phyloP scores from a whole-genome alignment of 2,113 vertebrate genomes.

The Coreoperca whiteheadi region DNA sequence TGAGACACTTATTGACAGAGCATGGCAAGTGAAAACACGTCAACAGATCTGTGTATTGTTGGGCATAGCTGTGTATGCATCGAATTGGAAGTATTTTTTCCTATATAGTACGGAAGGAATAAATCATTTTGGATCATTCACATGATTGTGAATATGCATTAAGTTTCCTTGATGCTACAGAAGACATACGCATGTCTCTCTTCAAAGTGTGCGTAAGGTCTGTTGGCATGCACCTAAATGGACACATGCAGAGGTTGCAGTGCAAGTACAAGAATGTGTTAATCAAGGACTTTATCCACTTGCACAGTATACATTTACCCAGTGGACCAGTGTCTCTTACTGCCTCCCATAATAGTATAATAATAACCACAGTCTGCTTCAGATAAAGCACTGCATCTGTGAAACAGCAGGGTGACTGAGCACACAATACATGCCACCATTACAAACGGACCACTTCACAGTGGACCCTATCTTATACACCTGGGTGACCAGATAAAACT shows the following conservation, averaged over 20 bases:
- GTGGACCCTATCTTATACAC: slow-evolving; percentile 70
- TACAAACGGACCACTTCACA: slow-evolving; percentile 71
- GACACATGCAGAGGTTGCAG: slow-evolving; percentile 6
- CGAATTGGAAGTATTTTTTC: slow-evolving; percentile 3
- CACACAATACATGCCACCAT: slow-evolving; percentile 73
- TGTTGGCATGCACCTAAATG: slow-evolving; percentile 17
- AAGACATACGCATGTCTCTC: neutral
- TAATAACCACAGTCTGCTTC: slow-evolving; percentile 68
- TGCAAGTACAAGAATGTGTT: slow-evolving; percentile 33
- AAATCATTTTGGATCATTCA: neutral
- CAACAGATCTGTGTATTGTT: neutral
- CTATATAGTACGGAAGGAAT: neutral
- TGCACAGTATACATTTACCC: slow-evolving; percentile 57
- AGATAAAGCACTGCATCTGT: slow-evolving; percentile 77
- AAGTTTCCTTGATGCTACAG: neutral
- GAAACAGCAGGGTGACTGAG: slow-evolving; percentile 76
- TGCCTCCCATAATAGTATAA: slow-evolving; percentile 38
- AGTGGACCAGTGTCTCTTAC: slow-evolving; percentile 65
- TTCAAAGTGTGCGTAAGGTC: neutral
- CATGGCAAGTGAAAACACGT: slow-evolving; percentile 16
- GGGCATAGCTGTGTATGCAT: neutral
- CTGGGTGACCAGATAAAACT: slow-evolving; percentile 79
- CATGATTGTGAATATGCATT: neutral
- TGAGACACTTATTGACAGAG: slow-evolving; percentile 12
- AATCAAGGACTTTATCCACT: slow-evolving; percentile 62